A percentile compares a stretch with the other conserved stretches of the same genome.
Evolutionary conservation across 2,113 vertebrate genomes (phyloP).

Genomic region (Leptocoma aspasia): DNA sequence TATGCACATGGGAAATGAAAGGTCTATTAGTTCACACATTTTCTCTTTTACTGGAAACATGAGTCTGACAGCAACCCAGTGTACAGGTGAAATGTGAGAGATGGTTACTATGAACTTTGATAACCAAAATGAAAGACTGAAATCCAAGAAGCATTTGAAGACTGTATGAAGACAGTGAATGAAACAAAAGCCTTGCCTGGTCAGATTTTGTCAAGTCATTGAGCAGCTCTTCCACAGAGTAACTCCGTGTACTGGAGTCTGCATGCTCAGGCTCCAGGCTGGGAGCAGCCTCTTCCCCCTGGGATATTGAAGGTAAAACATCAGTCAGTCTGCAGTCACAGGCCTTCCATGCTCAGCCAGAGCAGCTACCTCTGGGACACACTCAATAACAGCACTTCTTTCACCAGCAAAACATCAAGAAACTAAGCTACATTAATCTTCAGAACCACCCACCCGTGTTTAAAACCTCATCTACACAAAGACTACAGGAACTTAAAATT

Average conservation of each 20-base stretch:
- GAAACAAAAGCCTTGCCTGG: slow-evolving; percentile 62
- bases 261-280: slow-evolving; percentile 56
- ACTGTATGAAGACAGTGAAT: background rate
- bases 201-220: slow-evolving; percentile 66
- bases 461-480: background rate
- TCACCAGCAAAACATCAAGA: background rate
- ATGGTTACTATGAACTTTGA: background rate
- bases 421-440: background rate
- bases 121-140: background rate
- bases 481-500: background rate
- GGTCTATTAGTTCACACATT: background rate
- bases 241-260: slow-evolving; percentile 63
- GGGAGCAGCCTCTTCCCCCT: slow-evolving; percentile 77
- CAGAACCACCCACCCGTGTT: background rate
- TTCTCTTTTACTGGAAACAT: background rate
- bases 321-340: background rate
- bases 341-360: background rate
- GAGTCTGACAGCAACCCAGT: background rate
- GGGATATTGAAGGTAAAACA: background rate
- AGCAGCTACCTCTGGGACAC: background rate
- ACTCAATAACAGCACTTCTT: background rate
- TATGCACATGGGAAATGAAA: background rate
- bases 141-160: background rate
- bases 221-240: slow-evolving; percentile 61
- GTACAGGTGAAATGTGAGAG: background rate